Evolutionary conservation across 1,140 invertebrate genomes (phyloP), one percentile per base, ranked within the genome.

Genomic region (Magallana gigas): DNA sequence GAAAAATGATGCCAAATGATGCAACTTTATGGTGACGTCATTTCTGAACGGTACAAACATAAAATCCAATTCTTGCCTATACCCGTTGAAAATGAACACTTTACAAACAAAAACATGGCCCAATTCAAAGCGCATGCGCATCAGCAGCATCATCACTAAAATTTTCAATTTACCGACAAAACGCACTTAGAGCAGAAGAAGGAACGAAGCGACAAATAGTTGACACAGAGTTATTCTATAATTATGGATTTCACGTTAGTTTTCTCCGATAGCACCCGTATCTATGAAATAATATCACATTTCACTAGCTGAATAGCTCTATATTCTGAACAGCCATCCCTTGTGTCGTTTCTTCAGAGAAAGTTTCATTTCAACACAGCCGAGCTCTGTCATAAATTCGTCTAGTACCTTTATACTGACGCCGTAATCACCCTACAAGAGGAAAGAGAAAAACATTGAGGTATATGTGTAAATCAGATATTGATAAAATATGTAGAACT

Each of bases 261-360:
- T 71, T 76, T 29, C 23, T 76, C 81, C 14, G 48, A 57, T 83
- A 83, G 81, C 81, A 83, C 81, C 81, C 81, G 81, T 83, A 83
- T 83, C 48, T 56, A n/a, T 57, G 36, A 57, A 57, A 83, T 83
- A 83, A 83, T 58, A 83, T 83, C 81, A 83, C 81, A 58, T 56
- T 82, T 16, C 16, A 57, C 36, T 48, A 48, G 36, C 4, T 64
- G 18, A 18, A 48, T 8, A 18, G 57, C 18, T 57, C 82, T 88
- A 91, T 48, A 91, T 91, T 71, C 88, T 87, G 81, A 91, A 91
- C 8, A 91, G 76, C 91, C 91, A 91, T 85, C 91, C 91, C 84
- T 85, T 90, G 56, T 90, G 86, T 82, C 91, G 57, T 80, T 89
- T 90, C 86, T 91, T 91, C 82, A 91, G 88, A 7, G 90, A 87